phyloP scores from a whole-genome alignment of 2,797 vertebrate species.

The Micrastur ruficollis region DNA sequence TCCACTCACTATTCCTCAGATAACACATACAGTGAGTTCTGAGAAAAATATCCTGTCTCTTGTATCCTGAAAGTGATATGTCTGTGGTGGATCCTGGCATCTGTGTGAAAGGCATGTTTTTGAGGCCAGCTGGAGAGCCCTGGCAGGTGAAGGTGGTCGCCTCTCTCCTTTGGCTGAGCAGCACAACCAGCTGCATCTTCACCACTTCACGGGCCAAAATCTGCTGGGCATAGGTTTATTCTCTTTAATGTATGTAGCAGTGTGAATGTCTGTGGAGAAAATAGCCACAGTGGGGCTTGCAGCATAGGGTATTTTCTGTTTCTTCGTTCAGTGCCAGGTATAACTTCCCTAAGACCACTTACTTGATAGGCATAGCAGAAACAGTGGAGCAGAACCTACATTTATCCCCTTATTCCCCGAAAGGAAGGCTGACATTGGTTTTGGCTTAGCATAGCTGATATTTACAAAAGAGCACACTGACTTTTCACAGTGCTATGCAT shows the following conservation, averaged over 20 bases:
- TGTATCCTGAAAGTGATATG: neutral
- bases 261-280: neutral
- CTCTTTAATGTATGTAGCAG: neutral
- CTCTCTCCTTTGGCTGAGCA: neutral
- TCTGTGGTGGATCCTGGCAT: neutral
- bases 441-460: neutral
- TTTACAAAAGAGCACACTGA: neutral
- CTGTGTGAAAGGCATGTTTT: neutral
- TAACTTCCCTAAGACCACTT: neutral
- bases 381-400: neutral
- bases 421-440: neutral
- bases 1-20: neutral
- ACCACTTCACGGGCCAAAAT: neutral
- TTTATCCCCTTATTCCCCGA: neutral
- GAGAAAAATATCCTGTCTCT: neutral
- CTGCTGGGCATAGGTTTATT: neutral
- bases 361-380: neutral
- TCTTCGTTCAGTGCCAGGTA: neutral
- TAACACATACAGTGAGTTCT: neutral
- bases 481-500: neutral
- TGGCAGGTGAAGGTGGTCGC: accelerated
- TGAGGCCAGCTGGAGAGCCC: neutral
- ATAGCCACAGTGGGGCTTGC: neutral
- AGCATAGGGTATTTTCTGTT: neutral
- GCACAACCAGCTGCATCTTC: neutral